phyloP scores from a whole-genome alignment of 2,113 vertebrate species.

The Galbula dea region DNA sequence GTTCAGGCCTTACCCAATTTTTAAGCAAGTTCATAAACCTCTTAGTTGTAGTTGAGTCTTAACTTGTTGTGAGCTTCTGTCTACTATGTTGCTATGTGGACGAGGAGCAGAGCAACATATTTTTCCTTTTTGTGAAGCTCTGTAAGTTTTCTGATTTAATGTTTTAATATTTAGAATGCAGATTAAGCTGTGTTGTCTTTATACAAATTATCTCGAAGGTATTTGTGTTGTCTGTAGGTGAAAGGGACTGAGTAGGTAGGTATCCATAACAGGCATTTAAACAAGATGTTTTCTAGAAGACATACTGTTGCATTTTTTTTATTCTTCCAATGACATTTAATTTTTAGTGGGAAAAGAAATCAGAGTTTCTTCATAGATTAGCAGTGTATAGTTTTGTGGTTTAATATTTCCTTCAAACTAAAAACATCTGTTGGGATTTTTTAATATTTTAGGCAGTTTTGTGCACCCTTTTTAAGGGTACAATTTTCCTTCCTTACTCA shows the following conservation, averaged over 20 bases:
- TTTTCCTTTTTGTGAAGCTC: background rate
- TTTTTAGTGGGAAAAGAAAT: background rate
- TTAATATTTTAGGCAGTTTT: background rate
- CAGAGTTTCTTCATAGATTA: background rate
- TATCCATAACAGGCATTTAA: background rate
- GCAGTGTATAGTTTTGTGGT: background rate
- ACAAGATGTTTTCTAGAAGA: background rate
- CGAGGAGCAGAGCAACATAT: background rate
- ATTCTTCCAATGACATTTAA: background rate
- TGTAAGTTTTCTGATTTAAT: background rate
- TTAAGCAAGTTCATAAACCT: background rate
- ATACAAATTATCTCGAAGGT: background rate
- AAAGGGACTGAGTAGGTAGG: background rate
- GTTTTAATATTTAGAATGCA: background rate
- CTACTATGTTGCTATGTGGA: background rate
- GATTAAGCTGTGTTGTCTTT: background rate
- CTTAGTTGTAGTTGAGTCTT: background rate
- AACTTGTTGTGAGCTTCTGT: background rate
- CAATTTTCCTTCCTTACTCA: background rate
- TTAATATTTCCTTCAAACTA: background rate
- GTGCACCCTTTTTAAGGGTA: background rate
- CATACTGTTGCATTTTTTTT: background rate
- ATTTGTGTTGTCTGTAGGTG: background rate
- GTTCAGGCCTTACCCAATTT: background rate
- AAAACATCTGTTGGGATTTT: background rate